Conservation (phyloP, 92 coral and sea anemone genomes). For the Paragorgia papillata region DNA sequence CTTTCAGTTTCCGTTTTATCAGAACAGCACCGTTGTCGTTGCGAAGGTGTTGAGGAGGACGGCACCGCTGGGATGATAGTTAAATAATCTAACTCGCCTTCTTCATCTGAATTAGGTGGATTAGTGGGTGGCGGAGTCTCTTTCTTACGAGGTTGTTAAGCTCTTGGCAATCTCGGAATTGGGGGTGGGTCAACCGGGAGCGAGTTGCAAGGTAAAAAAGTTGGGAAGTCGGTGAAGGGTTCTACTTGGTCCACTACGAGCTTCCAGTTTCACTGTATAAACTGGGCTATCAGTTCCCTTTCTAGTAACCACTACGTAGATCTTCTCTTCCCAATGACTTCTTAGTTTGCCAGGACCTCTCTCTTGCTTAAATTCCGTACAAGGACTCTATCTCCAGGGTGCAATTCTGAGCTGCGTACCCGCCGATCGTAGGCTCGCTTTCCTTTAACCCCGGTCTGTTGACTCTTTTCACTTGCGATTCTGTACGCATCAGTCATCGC, state of each 20-base stretch:
- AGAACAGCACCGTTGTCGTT: too few species aligned
- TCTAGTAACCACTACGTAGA: conserved; percentile 5
- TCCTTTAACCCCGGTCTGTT: too few species aligned
- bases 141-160: neutral
- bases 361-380: conserved; percentile 52
- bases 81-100: too few species aligned
- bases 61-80: too few species aligned
- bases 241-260: conserved; percentile 25
- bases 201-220: conserved; percentile 56
- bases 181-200: conserved; percentile 24
- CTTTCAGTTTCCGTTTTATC: too few species aligned
- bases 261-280: conserved; percentile 45
- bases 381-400: conserved; percentile 49
- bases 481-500: conserved; percentile 45
- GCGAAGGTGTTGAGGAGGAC: too few species aligned
- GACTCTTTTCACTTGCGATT: conserved; percentile 9
- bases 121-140: too few species aligned
- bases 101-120: too few species aligned
- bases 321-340: conserved; percentile 51
- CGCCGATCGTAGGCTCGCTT: conserved; percentile 40
- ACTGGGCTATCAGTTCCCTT: conserved; percentile 50
- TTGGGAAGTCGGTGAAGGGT: conserved; percentile 49
- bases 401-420: conserved; percentile 43
- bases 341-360: conserved; percentile 55
- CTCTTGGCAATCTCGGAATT: neutral